Percentiles rank a stretch among this genome's conserved stretches.
Evolutionary conservation across 2,888 invertebrate species (phyloP).

Genomic region (Hipparchia semele): DNA sequence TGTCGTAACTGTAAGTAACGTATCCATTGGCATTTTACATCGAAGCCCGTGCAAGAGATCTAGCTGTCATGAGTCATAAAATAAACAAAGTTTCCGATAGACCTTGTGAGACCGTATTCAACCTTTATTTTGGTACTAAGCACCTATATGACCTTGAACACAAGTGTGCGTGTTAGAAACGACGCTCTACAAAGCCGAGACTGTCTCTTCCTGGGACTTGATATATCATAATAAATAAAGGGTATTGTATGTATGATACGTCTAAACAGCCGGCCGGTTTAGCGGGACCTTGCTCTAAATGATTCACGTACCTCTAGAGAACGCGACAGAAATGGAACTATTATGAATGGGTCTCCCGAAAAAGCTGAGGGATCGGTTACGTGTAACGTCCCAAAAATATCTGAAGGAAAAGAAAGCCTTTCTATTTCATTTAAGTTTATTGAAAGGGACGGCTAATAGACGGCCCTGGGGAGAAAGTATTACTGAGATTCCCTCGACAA

Average conservation of each 20-base stretch:
- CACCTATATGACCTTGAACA: too few relatives aligned
- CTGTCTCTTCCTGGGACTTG: too few relatives aligned
- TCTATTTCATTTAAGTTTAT: conserved; percentile 36
- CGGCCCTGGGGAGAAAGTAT: conserved; percentile 22
- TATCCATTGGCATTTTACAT: conserved; percentile 10
- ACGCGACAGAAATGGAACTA: conserved; percentile 31
- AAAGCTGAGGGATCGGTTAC: conserved; percentile 30
- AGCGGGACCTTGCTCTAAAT: neutral
- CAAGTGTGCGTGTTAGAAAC: too few relatives aligned
- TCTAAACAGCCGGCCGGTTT: neutral
- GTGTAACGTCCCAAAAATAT: conserved; percentile 25
- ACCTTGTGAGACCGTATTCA: neutral
- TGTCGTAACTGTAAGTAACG: conserved; percentile 5
- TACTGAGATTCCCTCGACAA: conserved; percentile 31
- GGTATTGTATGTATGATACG: neutral
- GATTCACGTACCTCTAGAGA: neutral
- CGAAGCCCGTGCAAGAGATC: conserved; percentile 3
- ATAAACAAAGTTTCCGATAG: conserved; percentile 7
- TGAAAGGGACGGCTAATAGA: conserved; percentile 36
- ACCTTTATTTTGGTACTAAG: too few relatives aligned
- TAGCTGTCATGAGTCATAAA: neutral
- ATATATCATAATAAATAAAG: too few relatives aligned
- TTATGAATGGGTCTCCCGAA: conserved; percentile 35
- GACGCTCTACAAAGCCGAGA: too few relatives aligned
- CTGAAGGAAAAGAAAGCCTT: conserved; percentile 31